Base-by-base conservation (phyloP, 2,797 vertebrate genomes). In the Knipowitschia caucasica region DNA sequence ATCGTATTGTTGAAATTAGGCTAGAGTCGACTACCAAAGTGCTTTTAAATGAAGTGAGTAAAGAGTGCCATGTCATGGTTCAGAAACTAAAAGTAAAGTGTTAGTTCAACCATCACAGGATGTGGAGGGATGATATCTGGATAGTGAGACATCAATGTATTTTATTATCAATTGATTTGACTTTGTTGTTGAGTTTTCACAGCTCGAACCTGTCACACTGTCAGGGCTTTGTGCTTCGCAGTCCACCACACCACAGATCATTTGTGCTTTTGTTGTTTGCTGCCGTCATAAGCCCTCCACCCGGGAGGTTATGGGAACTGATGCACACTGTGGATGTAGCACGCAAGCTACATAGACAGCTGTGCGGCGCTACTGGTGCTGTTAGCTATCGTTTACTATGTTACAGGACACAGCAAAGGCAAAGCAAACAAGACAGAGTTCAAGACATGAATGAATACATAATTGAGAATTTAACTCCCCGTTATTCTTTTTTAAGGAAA, bases 51-150 rank as follows among this genome's bases (percentile, higher is more conserved):
- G 46, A 52, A 39, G 23, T 35, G 23, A 20, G 33, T 59, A 17
- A 25, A 58, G 23, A 53, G 7, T 65, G 62, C 60, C 64, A 55
- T 84, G 61, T 84, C 68, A 81, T 75, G 82, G 71, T 75, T 78
- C 70, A 55, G 53, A 63, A 57, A 59, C 12, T 23, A 21, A 38
- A 7, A 59, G 55, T 50, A 70, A 65, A 65, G 29, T 45, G 63
- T 81, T 78, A 80, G 72, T 81, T 44, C 9, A 50, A 62, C 34
- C 51, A 25, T 17, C 43, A 39, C 34, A 21, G 14, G 35, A 39
- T n/a, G 49, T 5, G 12, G 18, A 42, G 49, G 34, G 24, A 60
- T 46, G 59, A 30, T 53, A 55, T 51, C 17, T 47, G 0, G 9
- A 29, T 35, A 75, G 68, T 53, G 64, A 53, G 68, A 77, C 46